Percentiles rank a stretch among this genome's conserved stretches.
phyloP scores from a whole-genome alignment of 1,140 invertebrate genomes.

The Drosophila busckii region DNA sequence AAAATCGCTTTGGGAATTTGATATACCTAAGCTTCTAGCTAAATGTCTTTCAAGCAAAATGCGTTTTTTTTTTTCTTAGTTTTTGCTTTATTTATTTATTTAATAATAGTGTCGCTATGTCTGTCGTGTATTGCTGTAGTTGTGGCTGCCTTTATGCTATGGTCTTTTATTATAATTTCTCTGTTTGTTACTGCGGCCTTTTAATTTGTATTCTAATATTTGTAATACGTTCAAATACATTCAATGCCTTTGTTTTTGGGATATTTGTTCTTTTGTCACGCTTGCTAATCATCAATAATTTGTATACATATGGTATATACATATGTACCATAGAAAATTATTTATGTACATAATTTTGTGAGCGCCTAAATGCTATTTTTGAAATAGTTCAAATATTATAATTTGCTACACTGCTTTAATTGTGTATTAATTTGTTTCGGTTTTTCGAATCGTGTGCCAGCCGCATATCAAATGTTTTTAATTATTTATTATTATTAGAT shows the following conservation, averaged over 20 bases:
- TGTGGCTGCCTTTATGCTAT: slow-evolving; percentile 37
- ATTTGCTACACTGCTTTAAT: no score
- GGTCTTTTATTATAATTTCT: slow-evolving; percentile 32
- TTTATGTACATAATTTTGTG: slow-evolving; percentile 24
- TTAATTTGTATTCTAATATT: slow-evolving; percentile 38
- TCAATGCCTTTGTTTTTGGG: slow-evolving; percentile 32
- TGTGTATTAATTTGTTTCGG: slow-evolving; percentile 5
- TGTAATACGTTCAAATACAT: slow-evolving; percentile 67
- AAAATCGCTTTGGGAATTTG: no score
- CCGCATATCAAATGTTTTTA: slow-evolving; percentile 21
- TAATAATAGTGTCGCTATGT: slow-evolving; percentile 70
- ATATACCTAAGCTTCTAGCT: no score
- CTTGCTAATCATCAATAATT: slow-evolving; percentile 33
- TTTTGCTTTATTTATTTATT: slow-evolving; percentile 63
- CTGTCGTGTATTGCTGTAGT: slow-evolving; percentile 62
- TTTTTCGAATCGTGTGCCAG: slow-evolving; percentile 20
- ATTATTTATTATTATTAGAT: slow-evolving; percentile 11
- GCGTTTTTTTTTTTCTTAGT: slow-evolving; percentile 29
- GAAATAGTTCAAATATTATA: slow-evolving; percentile 34
- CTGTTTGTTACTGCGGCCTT: slow-evolving; percentile 8
- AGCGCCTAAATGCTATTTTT: slow-evolving; percentile 42
- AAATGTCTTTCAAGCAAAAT: no score
- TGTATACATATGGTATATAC: slow-evolving; percentile 43
- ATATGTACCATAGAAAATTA: slow-evolving; percentile 42
- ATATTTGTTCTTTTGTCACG: slow-evolving; percentile 29